Evolutionary conservation across 2,888 invertebrate species (phyloP), one percentile per base, ranked within the genome.

Genomic region (Lamellibrachia columna): DNA sequence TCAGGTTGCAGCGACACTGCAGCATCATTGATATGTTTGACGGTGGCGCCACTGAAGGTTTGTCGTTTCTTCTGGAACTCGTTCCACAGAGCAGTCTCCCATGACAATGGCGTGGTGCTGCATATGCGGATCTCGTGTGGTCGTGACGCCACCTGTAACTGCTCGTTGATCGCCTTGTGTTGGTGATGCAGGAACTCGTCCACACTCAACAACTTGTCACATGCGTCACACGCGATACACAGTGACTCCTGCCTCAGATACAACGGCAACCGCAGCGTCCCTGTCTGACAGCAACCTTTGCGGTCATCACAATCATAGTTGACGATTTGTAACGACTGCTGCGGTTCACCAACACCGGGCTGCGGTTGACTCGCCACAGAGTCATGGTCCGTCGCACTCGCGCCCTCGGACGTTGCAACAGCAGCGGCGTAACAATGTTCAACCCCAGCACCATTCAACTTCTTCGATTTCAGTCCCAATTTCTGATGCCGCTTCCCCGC

Each of bases 101-200:
- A 93, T 1, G 90, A 60, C 4, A 90, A 94, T 7, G 95, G 94
- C 75, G 95, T 94, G 53, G 93, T 93, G 91, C 95, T 95, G 91
- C n/a, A n/a, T 75, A 75, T 22, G 6, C 75, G 75, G 3, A 75
- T 15, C 22, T 15, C n/a, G 22, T 75, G 75, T 75, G 75, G 75
- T 22, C n/a, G 15, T 75, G 75, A 75, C 22, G 6, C 22, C 22
- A 4, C 75, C 75, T 22, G 75, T 22, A 75, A n/a, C 75, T 75
- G 75, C 75, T 75, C 75, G 4, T 6, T n/a, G 6, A 6, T n/a
- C 6, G 75, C n/a, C 22, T 6, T 15, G 22, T 75, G 75, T n/a
- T 75, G 75, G 75, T 75, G 75, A 75, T n/a, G 75, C 75, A 75
- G 75, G n/a, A 75, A 75, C 22, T 75, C 75, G n/a, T 22, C 75